Percentiles rank a stretch among this genome's conserved stretches.
These are phyloP conservation scores for Reticulitermes lucifugus DNA, from an alignment of 2,888 invertebrate genomes.

Conservation along the genomic window DNA sequence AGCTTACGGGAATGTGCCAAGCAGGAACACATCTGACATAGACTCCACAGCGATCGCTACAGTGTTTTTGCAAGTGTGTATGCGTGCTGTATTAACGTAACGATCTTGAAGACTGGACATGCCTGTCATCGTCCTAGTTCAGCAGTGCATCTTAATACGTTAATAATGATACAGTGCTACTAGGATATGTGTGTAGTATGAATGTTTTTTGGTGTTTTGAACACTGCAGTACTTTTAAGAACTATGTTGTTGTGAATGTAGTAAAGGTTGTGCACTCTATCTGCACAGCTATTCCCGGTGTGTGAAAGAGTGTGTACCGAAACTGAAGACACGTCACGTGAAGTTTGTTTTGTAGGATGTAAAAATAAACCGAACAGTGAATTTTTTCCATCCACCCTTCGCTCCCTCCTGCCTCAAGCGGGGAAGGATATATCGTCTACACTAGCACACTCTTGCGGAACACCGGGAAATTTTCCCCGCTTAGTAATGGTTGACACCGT, in stretches of 20 bases:
- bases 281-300: too few species aligned
- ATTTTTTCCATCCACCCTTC: neutral
- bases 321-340: neutral
- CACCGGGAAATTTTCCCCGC: neutral
- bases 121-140: too few species aligned
- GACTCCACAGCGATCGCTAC: neutral
- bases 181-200: neutral
- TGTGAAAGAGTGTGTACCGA: neutral
- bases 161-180: neutral
- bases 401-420: neutral
- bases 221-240: neutral
- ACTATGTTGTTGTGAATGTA: neutral
- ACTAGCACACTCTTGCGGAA: neutral
- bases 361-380: neutral
- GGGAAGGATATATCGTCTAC: neutral
- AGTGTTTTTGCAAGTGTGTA: neutral
- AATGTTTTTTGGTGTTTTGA: neutral
- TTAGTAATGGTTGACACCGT: conserved; percentile 18
- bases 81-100: neutral
- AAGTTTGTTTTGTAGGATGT: neutral
- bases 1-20: neutral
- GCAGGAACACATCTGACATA: neutral
- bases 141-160: too few species aligned
- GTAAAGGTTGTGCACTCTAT: neutral
- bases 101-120: too few species aligned